Evolutionary conservation across 2,113 vertebrate species (phyloP).

Genomic region (Sialia sialis): DNA sequence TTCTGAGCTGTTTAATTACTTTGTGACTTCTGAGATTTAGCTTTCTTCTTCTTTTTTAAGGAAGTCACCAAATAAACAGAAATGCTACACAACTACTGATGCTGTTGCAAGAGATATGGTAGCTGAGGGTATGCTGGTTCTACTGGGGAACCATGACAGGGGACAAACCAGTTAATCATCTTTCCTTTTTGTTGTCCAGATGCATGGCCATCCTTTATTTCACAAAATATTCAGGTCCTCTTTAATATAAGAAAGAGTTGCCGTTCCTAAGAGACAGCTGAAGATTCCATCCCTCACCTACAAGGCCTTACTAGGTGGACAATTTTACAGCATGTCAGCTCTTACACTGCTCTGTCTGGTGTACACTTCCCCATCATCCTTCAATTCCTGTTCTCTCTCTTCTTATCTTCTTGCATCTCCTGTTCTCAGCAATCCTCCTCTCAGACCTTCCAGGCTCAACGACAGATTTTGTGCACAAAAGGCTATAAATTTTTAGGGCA

Average conservation of each 20-base stretch:
- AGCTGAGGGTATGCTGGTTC: background rate
- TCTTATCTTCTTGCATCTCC: background rate
- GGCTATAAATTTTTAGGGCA: conserved; percentile 2
- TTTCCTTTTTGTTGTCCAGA: background rate
- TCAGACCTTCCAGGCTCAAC: background rate
- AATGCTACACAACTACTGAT: background rate
- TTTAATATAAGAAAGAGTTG: background rate
- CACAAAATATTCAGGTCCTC: background rate
- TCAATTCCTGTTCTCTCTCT: background rate
- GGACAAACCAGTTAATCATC: background rate
- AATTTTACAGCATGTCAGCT: background rate
- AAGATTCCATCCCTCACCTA: background rate
- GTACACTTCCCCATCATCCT: background rate
- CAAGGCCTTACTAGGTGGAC: background rate
- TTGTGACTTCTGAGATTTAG: background rate
- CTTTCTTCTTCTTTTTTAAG: background rate
- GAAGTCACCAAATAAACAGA: background rate
- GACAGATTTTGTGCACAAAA: conserved; percentile 18
- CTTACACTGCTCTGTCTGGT: rapidly evolving
- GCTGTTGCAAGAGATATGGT: background rate
- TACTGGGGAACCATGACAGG: background rate
- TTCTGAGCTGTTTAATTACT: background rate
- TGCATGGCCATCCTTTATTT: background rate
- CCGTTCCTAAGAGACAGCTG: background rate
- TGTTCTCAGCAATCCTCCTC: background rate